Percentiles rank a stretch among this genome's conserved stretches.
These are phyloP conservation scores for Papilio polyxenes DNA, from an alignment of 1,140 invertebrate species.

Conservation along the genomic window DNA sequence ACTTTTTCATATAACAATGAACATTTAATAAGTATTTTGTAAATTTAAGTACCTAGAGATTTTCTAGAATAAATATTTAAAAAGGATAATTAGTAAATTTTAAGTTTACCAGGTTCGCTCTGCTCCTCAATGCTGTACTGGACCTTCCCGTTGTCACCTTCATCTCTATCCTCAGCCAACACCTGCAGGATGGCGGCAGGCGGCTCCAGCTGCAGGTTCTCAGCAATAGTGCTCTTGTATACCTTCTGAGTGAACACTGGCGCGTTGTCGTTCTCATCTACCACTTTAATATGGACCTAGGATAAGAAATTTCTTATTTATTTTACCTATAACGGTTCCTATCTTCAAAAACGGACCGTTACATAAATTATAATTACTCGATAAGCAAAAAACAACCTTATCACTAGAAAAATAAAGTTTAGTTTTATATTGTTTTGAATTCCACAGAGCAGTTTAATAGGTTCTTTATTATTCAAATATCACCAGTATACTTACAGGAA, in stretches of 20 bases:
- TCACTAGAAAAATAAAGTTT: background rate
- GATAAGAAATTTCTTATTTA: background rate
- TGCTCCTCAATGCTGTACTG: constrained; percentile 86
- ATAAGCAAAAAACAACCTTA: background rate
- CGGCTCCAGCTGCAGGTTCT: constrained; percentile 89
- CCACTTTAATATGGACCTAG: constrained; percentile 87
- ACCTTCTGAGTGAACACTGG: constrained; percentile 88
- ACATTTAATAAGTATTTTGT: too few species aligned
- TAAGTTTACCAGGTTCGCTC: constrained; percentile 72
- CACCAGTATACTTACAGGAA: constrained; percentile 82
- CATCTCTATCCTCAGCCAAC: constrained; percentile 89
- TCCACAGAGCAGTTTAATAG: background rate
- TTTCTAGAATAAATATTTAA: too few species aligned
- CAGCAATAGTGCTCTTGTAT: constrained; percentile 90
- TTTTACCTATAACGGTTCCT: background rate
- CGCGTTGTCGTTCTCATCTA: constrained; percentile 92
- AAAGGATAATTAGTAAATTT: too few species aligned
- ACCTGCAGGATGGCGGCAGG: constrained; percentile 90
- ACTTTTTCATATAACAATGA: too few species aligned
- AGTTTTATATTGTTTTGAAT: background rate
- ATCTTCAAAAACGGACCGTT: too few species aligned
- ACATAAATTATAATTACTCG: background rate
- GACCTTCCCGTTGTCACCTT: constrained; percentile 87
- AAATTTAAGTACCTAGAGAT: too few species aligned
- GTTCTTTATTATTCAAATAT: background rate